Conservation (phyloP, 2,888 invertebrate genomes). For the Acleris cristana region DNA sequence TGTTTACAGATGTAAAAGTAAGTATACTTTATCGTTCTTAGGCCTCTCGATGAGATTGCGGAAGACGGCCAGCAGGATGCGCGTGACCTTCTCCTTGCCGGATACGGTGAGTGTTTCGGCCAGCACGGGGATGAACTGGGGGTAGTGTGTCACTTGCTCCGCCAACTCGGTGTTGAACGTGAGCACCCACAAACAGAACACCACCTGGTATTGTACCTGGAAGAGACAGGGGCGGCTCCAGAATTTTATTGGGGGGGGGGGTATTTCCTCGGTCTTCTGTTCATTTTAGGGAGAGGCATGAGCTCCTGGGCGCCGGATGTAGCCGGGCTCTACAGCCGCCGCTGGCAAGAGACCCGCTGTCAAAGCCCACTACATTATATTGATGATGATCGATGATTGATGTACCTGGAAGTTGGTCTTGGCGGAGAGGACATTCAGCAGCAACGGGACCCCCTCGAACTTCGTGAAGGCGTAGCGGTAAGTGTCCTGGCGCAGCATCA, state of each 20-base stretch:
- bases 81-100: slow-evolving; percentile 98
- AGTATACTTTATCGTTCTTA: slow-evolving; percentile 88
- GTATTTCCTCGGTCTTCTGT: too few species aligned
- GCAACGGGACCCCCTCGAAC: slow-evolving; percentile 97
- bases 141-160: slow-evolving; percentile 96
- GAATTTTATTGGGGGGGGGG: too few species aligned
- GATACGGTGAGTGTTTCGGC: slow-evolving; percentile 99
- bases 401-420: slow-evolving; percentile 94
- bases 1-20: too few species aligned
- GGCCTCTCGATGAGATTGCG: slow-evolving; percentile 98
- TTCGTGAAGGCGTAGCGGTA: slow-evolving; percentile 98
- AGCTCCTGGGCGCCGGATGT: too few species aligned
- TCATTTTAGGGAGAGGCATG: too few species aligned
- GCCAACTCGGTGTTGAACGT: slow-evolving; percentile 98
- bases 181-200: slow-evolving; percentile 99
- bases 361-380: too few species aligned
- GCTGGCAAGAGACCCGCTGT: too few species aligned
- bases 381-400: too few species aligned
- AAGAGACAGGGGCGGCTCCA: too few species aligned
- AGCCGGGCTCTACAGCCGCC: too few species aligned
- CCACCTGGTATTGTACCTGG: slow-evolving; percentile 97
- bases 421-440: slow-evolving; percentile 95
- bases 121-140: slow-evolving; percentile 97
- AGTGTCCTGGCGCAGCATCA: slow-evolving; percentile 98
- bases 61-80: slow-evolving; percentile 98